Evolutionary conservation across 2,113 vertebrate species (phyloP).

Genomic region (Capreolus pygargus): DNA sequence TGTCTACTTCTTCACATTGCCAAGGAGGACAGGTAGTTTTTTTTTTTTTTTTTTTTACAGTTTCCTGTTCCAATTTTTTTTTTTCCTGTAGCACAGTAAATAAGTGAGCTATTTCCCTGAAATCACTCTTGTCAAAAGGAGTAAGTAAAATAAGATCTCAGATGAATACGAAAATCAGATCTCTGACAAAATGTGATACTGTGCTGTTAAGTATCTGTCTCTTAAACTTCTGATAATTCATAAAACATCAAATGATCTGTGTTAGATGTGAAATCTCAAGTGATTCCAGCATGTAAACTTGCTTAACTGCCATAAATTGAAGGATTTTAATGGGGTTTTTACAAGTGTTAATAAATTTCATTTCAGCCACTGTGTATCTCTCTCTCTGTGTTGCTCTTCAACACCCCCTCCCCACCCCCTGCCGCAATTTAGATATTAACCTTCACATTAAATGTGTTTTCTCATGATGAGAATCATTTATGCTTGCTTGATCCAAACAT

Average conservation of each 20-base stretch:
- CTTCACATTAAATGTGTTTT: constrained; percentile 57
- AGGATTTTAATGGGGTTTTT: constrained; percentile 66
- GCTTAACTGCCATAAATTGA: constrained; percentile 71
- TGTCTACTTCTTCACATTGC: constrained; percentile 2
- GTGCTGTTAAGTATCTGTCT: constrained; percentile 33
- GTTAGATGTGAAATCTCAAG: constrained; percentile 55
- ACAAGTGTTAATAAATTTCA: constrained; percentile 74
- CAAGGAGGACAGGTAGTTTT: constrained; percentile 39
- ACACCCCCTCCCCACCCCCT: not conserved
- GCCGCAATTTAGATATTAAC: constrained; percentile 14
- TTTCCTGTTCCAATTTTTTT: constrained; percentile 58
- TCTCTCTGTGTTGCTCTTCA: not conserved
- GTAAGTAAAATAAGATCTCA: constrained; percentile 56
- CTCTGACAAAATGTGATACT: constrained; percentile 48
- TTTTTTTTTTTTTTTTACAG: constrained; percentile 11
- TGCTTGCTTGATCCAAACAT: constrained; percentile 52
- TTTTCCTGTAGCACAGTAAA: constrained; percentile 57
- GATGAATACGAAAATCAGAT: constrained; percentile 45
- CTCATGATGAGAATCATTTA: constrained; percentile 37
- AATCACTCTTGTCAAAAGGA: constrained; percentile 47
- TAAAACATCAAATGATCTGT: constrained; percentile 43
- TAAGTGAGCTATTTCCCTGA: constrained; percentile 68
- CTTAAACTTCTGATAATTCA: constrained; percentile 61
- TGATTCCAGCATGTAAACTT: constrained; percentile 64
- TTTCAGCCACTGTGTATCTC: not conserved